These are phyloP conservation scores for Enteromius treurensis DNA, from an alignment of 2,797 vertebrate species.

Conservation along the genomic window DNA sequence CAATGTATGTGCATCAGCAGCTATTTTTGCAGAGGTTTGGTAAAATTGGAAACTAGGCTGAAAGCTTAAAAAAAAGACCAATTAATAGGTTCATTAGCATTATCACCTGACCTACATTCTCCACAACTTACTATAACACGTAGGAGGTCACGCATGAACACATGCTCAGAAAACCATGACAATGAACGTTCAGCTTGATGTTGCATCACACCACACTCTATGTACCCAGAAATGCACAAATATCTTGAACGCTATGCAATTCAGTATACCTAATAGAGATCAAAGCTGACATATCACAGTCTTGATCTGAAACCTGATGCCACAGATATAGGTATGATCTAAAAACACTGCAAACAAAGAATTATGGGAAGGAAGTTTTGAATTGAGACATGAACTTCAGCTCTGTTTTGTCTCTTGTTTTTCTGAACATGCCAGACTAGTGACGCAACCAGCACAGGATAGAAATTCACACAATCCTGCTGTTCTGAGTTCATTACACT, in stretches of 20 bases:
- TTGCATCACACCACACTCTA: background rate
- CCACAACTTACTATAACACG: slow-evolving; percentile 22
- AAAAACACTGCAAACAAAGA: background rate
- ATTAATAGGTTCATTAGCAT: slow-evolving; percentile 38
- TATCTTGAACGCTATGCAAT: background rate
- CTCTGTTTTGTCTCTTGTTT: background rate
- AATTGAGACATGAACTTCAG: background rate
- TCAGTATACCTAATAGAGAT: background rate
- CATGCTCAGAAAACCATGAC: background rate
- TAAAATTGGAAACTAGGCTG: slow-evolving; percentile 56
- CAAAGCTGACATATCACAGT: slow-evolving; percentile 3
- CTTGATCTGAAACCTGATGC: background rate
- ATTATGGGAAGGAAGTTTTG: background rate
- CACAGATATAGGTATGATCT: background rate
- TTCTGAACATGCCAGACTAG: slow-evolving; percentile 56
- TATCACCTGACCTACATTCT: slow-evolving; percentile 48
- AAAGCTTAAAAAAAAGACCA: slow-evolving; percentile 53
- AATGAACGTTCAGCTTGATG: background rate
- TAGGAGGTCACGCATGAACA: slow-evolving; percentile 9
- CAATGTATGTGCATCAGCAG: background rate
- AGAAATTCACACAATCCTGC: slow-evolving; percentile 64
- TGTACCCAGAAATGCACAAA: background rate
- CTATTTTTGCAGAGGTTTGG: slow-evolving; percentile 6
- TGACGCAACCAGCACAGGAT: slow-evolving; percentile 72
- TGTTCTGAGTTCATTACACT: slow-evolving; percentile 48